Evolutionary conservation across 2,797 vertebrate species (phyloP), one percentile per base, ranked within the genome.

Genomic region (Remorina albescens): DNA sequence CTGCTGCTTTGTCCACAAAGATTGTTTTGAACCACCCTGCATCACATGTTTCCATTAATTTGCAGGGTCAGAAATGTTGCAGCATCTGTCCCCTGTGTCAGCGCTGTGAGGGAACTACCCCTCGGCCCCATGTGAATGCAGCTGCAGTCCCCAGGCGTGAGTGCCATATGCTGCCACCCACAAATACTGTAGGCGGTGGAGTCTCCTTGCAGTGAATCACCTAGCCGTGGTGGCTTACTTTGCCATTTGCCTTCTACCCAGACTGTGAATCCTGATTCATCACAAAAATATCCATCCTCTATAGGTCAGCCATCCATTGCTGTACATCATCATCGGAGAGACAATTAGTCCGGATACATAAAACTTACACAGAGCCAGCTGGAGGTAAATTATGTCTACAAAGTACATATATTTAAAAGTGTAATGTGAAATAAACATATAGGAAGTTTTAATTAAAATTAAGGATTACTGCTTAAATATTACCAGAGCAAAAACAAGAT

Each of bases 241-340:
- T 94, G 93, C 93, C 89, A 15, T 78, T 95, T 91, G 80, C 82
- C 55, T 79, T 72, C n/a, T 84, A 90, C 82, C 89, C 90, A 47
- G 93, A 89, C 92, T 89, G 85, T 87, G 93, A 91, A 89, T 93
- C 94, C 94, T 93, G 92, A 93, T 92, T 95, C 93, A 88, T 95
- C 94, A 94, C 91, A 89, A 93, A 91, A 90, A 89, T 76, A 88
- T 76, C 86, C 91, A 93, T 93, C 94, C 92, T 87, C 89, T 86
- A 86, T 87, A 86, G 89, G 90, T 93, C 77, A 79, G 57, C 56
- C 67, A 54, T 84, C 69, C 61, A 57, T 76, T 79, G 47, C 76
- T 80, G 62, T 66, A 70, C 19, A 59, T 71, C 77, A 54, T 3
- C 66, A 70, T 26, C 25, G 62, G 59, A 56, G 28, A 28, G 67